Evolutionary conservation across 2,888 invertebrate genomes (phyloP).

Genomic region (Lacanobia oleracea): DNA sequence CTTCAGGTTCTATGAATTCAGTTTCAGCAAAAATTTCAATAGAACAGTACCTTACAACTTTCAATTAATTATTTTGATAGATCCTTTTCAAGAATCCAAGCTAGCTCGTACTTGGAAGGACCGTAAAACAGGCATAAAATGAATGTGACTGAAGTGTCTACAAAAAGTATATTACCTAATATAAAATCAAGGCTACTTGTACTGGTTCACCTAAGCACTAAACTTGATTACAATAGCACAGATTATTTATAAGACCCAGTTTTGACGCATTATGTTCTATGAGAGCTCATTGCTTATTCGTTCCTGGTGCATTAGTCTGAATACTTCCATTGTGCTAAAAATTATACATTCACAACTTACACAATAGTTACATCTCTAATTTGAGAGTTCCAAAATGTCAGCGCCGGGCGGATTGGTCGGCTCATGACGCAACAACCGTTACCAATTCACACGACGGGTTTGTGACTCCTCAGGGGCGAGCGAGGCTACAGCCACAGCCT

Average conservation of each 20-base stretch:
- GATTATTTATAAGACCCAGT: conserved; percentile 50
- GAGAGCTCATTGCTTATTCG: conserved; percentile 57
- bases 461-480: conserved; percentile 71
- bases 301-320: conserved; percentile 59
- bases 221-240: conserved; percentile 46
- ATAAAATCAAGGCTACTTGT: conserved; percentile 39
- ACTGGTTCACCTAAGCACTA: conserved; percentile 18
- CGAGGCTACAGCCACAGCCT: conserved; percentile 23
- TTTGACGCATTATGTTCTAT: conserved; percentile 59
- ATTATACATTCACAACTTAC: conserved; percentile 68
- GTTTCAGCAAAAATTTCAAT: not conserved
- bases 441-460: conserved; percentile 79
- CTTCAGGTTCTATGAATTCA: not conserved
- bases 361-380: conserved; percentile 70
- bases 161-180: conserved; percentile 21
- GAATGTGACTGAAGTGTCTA: conserved; percentile 2
- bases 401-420: conserved; percentile 64
- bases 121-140: conserved; percentile 5
- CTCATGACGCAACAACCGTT: conserved; percentile 82
- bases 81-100: conserved; percentile 1
- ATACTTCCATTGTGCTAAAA: conserved; percentile 64
- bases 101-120: not conserved
- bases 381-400: conserved; percentile 74
- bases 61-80: not conserved
- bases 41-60: not conserved